Evolutionary conservation across 2,113 vertebrate species (phyloP).

Genomic region (Tinamus guttatus): DNA sequence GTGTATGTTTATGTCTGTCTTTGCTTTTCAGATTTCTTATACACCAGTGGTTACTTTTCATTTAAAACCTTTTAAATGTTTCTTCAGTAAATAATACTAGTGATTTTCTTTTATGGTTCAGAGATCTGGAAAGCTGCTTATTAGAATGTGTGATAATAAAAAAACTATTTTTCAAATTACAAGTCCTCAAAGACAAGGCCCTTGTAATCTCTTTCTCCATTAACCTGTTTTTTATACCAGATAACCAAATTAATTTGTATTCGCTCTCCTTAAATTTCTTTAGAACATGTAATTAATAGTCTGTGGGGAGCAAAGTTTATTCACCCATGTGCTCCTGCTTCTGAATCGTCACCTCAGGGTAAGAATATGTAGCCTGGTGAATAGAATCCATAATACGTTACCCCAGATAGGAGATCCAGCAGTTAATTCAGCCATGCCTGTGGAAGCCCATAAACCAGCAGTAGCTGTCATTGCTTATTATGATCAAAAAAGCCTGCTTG

Average conservation of each 20-base stretch:
- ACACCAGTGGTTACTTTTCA: not conserved
- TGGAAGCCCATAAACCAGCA: not conserved
- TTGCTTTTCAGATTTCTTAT: not conserved
- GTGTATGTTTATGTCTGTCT: not conserved
- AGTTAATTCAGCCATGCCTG: not conserved
- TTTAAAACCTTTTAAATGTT: not conserved
- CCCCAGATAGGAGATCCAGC: not conserved
- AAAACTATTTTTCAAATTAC: not conserved
- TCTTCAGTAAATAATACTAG: not conserved
- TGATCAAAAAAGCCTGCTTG: not conserved
- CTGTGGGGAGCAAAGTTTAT: not conserved
- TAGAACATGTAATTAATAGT: not conserved
- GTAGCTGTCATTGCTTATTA: not conserved
- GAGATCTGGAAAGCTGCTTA: not conserved
- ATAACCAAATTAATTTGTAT: not conserved
- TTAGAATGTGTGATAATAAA: not conserved
- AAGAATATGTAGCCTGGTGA: not conserved
- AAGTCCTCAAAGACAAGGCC: not conserved
- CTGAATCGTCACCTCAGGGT: not conserved
- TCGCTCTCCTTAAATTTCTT: not conserved
- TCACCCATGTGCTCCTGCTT: not conserved
- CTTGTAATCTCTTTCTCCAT: not conserved
- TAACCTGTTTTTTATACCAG: not conserved
- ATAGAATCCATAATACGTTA: not conserved
- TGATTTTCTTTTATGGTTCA: not conserved